phyloP scores from a whole-genome alignment of 2,113 vertebrate species.

The Pterophyllum scalare region DNA sequence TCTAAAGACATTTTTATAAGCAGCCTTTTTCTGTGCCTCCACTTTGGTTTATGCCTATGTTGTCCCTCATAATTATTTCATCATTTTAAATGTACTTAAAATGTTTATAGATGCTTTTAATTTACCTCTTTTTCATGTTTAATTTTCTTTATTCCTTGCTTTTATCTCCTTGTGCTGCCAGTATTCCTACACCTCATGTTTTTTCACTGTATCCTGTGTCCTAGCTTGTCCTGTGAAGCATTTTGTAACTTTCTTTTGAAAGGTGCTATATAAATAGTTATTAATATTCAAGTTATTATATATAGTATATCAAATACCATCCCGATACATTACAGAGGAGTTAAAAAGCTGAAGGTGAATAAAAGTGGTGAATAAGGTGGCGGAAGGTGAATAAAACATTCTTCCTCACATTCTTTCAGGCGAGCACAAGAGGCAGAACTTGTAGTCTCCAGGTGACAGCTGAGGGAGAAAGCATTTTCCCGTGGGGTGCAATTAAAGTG shows the following conservation, averaged over 20 bases:
- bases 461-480: constrained; percentile 11
- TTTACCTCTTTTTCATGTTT: too few species aligned
- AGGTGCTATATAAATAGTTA: not conserved
- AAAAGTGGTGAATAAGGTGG: too few species aligned
- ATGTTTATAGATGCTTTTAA: not conserved
- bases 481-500: constrained; percentile 42
- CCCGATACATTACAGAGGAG: not conserved
- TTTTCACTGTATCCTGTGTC: not conserved
- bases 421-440: constrained; percentile 14
- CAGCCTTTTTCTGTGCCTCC: not conserved
- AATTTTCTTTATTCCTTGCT: not conserved
- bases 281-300: constrained; percentile 3
- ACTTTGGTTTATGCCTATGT: not conserved
- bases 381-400: not conserved
- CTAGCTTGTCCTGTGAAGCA: not conserved
- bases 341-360: not conserved
- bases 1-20: not conserved
- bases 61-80: not conserved
- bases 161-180: not conserved
- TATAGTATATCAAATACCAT: constrained; percentile 3
- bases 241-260: constrained; percentile 1
- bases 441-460: constrained; percentile 22
- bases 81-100: not conserved
- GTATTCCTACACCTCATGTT: not conserved
- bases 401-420: constrained; percentile 4